Evolutionary conservation across 2,113 vertebrate genomes (phyloP), one percentile per base, ranked within the genome.

Genomic region (Gavialis gangeticus): DNA sequence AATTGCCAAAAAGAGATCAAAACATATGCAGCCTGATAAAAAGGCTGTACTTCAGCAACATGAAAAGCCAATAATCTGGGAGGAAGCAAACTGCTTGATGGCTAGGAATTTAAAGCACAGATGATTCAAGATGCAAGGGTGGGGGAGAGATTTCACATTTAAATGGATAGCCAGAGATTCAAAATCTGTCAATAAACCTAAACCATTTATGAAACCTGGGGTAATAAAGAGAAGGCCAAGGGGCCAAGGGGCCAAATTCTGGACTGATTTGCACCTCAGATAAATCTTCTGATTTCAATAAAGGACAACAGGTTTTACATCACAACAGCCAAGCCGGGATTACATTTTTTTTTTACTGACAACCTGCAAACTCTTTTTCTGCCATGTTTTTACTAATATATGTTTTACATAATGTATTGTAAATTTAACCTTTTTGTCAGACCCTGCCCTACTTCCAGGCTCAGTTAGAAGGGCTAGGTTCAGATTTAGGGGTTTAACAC

Each of bases 1-100:
- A 97, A 94, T 73, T 96, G 94, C 96, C 95, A 94, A 94, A 94
- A 95, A 91, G 90, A 82, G 92, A 96, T 97, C 93, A 94, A 96
- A 95, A 93, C 91, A 96, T 87, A 93, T 94, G 87, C 1, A 0
- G 85, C 79, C 63, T 46, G 89, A 94, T 96, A 93, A 95, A 97
- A 96, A 96, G 92, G 56, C 84, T 93, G 88, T 91, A 95, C 94
- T 97, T 78, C 73, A 96, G 90, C 93, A 95, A 75, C 84, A 83
- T 87, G 86, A 97, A 97, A 96, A 95, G 90, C 92, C 88, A 96
- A 91, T 90, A 96, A 97, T 97, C 92, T 96, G 91, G 7, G 85
- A 97, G 91, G 87, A 96, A 94, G 93, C 90, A 66, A 46, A 93
- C 82, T 92, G 82, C 66, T 91, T 83, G 88, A 92, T 63, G 87